Conservation (phyloP, 1,140 invertebrate species). For the Rhyacophila brunnea region DNA sequence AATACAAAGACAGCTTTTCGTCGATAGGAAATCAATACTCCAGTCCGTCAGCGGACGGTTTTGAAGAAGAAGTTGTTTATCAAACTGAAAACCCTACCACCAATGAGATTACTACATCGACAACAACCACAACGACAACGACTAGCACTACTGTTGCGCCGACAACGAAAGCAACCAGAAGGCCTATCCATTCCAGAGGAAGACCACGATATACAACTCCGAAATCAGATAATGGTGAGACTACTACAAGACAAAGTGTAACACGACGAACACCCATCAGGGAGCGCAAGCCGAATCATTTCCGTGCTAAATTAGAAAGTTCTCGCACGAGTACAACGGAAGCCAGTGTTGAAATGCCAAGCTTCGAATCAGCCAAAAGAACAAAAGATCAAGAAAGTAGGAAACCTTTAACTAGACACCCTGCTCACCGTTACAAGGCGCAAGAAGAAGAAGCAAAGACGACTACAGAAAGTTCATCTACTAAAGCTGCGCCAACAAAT, state of each 20-base stretch:
- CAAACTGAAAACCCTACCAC: constrained; percentile 37
- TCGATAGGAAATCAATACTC: constrained; percentile 41
- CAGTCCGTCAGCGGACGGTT: constrained; percentile 25
- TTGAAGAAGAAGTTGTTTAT: constrained; percentile 22
- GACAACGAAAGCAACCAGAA: constrained; percentile 36
- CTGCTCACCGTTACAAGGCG: constrained; percentile 38
- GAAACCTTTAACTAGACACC: constrained; percentile 28
- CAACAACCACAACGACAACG: constrained; percentile 36
- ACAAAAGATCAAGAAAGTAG: constrained; percentile 35
- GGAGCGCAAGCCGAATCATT: constrained; percentile 47
- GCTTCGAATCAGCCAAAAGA: constrained; percentile 34
- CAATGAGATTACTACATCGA: constrained; percentile 32
- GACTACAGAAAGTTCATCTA: constrained; percentile 50
- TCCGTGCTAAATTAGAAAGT: constrained; percentile 35
- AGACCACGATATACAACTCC: constrained; percentile 46
- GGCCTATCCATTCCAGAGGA: constrained; percentile 37
- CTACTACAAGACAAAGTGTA: constrained; percentile 42
- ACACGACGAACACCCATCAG: constrained; percentile 48
- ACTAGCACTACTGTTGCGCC: constrained; percentile 44
- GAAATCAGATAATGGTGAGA: constrained; percentile 41
- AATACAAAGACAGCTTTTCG: constrained; percentile 14
- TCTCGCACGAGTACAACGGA: constrained; percentile 26
- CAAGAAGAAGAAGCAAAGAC: constrained; percentile 48
- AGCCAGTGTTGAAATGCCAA: constrained; percentile 6
- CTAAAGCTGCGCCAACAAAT: constrained; percentile 42